phyloP scores from a whole-genome alignment of 1,140 invertebrate species.

The Drosophila suzukii region DNA sequence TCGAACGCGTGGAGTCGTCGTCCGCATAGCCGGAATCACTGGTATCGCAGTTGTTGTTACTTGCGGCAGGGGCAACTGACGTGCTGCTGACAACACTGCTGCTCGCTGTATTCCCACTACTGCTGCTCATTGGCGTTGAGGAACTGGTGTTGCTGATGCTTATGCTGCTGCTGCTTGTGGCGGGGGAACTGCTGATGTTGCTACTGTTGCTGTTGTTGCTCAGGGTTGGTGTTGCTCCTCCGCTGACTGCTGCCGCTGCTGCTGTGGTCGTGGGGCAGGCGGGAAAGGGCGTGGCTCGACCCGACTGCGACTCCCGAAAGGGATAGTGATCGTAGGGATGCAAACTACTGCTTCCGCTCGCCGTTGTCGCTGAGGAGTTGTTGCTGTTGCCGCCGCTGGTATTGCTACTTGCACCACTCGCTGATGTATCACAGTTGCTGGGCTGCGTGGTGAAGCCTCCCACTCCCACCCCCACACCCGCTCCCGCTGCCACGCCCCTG shows the following conservation, averaged over 20 bases:
- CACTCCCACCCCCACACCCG: neutral
- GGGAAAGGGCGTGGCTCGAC: conserved; percentile 88
- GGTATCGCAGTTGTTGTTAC: conserved; percentile 84
- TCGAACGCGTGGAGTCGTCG: conserved; percentile 90
- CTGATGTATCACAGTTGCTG: conserved; percentile 41
- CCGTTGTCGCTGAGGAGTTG: conserved; percentile 58
- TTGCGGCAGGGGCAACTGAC: neutral
- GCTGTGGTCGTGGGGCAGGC: conserved; percentile 62
- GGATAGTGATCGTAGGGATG: conserved; percentile 86
- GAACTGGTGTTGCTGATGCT: conserved; percentile 11
- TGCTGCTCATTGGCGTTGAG: conserved; percentile 16
- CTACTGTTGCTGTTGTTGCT: conserved; percentile 6
- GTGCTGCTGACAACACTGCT: neutral
- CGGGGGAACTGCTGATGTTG: conserved; percentile 28
- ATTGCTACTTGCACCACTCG: conserved; percentile 6
- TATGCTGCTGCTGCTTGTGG: conserved; percentile 13
- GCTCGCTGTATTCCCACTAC: conserved; percentile 3
- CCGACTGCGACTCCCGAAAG: conserved; percentile 84
- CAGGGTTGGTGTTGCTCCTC: neutral
- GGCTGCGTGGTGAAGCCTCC: conserved; percentile 25
- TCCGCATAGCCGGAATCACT: conserved; percentile 91
- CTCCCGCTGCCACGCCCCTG: conserved; percentile 27
- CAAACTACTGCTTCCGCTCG: conserved; percentile 47
- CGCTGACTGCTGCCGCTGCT: conserved; percentile 19
- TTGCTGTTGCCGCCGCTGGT: conserved; percentile 43